phyloP scores from a whole-genome alignment of 2,797 vertebrate genomes.

The Pterois miles region DNA sequence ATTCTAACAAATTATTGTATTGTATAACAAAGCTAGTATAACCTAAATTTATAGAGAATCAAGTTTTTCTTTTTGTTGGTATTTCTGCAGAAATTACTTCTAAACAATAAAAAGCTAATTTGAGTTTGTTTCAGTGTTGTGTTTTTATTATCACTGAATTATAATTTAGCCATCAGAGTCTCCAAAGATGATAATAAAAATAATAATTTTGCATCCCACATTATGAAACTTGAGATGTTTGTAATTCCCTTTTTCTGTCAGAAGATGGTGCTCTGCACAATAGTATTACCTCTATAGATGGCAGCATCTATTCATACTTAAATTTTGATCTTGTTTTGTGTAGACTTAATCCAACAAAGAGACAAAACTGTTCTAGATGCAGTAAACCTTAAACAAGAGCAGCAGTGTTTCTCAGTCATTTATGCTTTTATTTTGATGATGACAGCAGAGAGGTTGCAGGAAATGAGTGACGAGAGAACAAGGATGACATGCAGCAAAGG shows the following conservation, averaged over 20 bases:
- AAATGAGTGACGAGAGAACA: no score
- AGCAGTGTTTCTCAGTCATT: no score
- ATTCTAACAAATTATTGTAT: slow-evolving; percentile 63
- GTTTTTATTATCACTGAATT: not conserved
- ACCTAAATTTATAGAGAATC: slow-evolving; percentile 46
- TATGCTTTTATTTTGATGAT: no score
- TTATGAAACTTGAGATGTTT: not conserved
- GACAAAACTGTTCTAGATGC: no score
- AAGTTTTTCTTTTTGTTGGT: slow-evolving; percentile 30
- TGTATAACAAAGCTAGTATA: slow-evolving; percentile 59
- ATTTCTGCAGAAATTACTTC: slow-evolving; percentile 49
- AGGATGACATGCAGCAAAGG: no score
- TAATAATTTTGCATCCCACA: no score
- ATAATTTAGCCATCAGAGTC: not conserved
- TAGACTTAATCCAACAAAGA: no score
- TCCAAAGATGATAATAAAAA: not conserved
- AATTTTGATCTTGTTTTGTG: no score
- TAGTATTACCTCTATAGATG: not conserved
- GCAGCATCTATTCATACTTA: not conserved
- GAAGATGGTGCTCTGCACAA: not conserved
- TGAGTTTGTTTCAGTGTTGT: slow-evolving; percentile 1
- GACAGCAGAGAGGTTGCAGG: no score
- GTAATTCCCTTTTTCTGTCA: not conserved
- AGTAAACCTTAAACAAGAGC: no score
- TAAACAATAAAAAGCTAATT: slow-evolving; percentile 54